These are phyloP conservation scores for Strix occidentalis DNA, from an alignment of 2,797 vertebrate genomes.

Conservation along the genomic window DNA sequence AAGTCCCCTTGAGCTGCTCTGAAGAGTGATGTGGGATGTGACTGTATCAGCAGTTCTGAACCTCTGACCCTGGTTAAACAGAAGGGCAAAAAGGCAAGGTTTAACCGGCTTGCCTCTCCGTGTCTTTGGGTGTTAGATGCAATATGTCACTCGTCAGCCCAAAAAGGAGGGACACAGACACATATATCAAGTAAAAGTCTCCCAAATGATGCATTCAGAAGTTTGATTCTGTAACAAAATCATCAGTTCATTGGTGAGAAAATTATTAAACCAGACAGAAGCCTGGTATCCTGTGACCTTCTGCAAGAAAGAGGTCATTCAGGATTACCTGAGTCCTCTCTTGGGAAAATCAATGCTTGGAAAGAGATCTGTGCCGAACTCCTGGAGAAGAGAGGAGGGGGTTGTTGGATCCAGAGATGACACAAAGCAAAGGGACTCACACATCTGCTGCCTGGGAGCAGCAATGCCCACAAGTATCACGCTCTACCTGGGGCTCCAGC, in stretches of 20 bases:
- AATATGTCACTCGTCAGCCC: background rate
- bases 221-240: background rate
- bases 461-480: fast-evolving
- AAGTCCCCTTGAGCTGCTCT: background rate
- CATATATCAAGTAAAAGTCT: background rate
- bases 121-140: background rate
- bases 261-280: background rate
- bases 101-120: background rate
- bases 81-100: background rate
- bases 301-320: background rate
- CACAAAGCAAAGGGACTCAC: fast-evolving
- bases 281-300: background rate
- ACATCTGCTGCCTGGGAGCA: background rate
- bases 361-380: background rate
- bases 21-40: background rate
- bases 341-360: background rate
- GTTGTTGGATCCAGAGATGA: background rate
- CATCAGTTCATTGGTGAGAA: background rate
- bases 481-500: fast-evolving
- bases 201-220: background rate
- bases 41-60: background rate
- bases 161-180: background rate
- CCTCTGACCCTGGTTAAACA: background rate
- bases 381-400: background rate
- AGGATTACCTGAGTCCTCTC: background rate